A percentile compares a stretch with the other conserved stretches of the same genome.
Conservation (phyloP, 2,113 vertebrate species). For the Alethe castanea region DNA sequence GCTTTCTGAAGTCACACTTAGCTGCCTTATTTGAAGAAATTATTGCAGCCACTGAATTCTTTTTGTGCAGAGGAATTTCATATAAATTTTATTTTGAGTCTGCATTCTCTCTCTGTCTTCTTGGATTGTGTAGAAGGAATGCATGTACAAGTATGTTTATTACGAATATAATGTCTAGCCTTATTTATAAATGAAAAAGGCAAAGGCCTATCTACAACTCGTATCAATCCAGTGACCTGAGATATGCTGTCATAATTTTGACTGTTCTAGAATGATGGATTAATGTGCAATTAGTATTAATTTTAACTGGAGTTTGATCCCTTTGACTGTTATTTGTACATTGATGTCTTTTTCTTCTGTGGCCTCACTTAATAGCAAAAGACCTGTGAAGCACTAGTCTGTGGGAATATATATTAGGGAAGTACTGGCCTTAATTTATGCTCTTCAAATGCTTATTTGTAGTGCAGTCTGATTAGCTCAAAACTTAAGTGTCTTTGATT, state of each 20-base stretch:
- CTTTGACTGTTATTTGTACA: neutral
- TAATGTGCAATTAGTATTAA: neutral
- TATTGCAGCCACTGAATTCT: neutral
- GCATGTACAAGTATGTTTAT: neutral
- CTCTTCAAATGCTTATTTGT: neutral
- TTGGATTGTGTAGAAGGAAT: neutral
- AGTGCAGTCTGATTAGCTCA: neutral
- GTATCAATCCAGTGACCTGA: neutral
- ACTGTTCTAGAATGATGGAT: neutral
- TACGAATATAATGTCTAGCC: neutral
- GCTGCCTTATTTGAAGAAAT: neutral
- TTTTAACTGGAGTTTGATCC: neutral
- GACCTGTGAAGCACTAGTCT: neutral
- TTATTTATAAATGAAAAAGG: neutral
- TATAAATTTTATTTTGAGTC: neutral
- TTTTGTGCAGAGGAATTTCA: neutral
- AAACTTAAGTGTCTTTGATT: neutral
- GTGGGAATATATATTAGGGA: neutral
- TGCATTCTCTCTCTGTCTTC: neutral
- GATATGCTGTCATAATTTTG: neutral
- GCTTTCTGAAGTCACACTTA: neutral
- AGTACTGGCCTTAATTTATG: neutral
- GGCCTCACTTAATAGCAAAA: neutral
- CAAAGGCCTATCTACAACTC: neutral
- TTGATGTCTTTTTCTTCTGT: neutral